Evolutionary conservation across 2,113 vertebrate genomes (phyloP).

Genomic region (Meleagris gallopavo): DNA sequence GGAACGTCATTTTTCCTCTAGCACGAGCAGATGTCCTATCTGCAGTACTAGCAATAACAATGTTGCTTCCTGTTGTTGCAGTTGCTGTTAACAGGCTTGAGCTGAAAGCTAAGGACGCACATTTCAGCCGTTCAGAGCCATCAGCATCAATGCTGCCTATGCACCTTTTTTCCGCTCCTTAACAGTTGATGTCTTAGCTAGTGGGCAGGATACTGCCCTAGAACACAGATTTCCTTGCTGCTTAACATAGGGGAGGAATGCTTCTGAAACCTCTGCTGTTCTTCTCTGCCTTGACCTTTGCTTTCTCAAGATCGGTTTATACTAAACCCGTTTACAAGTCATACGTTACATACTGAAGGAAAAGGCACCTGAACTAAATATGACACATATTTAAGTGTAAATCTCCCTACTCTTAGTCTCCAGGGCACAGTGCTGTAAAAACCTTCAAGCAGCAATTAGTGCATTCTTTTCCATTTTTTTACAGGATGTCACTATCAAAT

Average conservation of each 20-base stretch:
- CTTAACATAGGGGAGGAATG: not conserved
- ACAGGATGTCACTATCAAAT: slow-evolving; percentile 22
- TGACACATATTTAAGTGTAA: not conserved
- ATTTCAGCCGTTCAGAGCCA: not conserved
- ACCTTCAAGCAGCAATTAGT: slow-evolving; percentile 1
- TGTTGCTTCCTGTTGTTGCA: slow-evolving; percentile 62
- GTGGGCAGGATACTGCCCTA: not conserved
- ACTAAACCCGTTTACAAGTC: not conserved
- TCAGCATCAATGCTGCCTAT: not conserved
- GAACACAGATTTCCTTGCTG: not conserved
- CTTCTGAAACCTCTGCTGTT: not conserved
- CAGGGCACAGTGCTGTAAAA: not conserved
- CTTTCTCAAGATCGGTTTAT: not conserved
- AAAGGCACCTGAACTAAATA: not conserved
- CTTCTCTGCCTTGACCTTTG: not conserved
- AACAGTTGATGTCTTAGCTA: not conserved
- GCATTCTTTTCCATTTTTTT: slow-evolving; percentile 24
- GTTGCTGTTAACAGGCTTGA: slow-evolving; percentile 2
- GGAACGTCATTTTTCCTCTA: slow-evolving; percentile 53
- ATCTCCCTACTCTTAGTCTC: not conserved
- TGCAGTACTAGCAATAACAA: slow-evolving; percentile 57
- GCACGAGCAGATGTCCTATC: slow-evolving; percentile 56
- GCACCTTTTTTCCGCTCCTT: not conserved
- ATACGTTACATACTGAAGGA: not conserved
- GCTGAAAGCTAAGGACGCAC: not conserved